Percentiles rank a stretch among this genome's conserved stretches.
Evolutionary conservation across 2,888 invertebrate species (phyloP).

Genomic region (Thymelicus lineola): DNA sequence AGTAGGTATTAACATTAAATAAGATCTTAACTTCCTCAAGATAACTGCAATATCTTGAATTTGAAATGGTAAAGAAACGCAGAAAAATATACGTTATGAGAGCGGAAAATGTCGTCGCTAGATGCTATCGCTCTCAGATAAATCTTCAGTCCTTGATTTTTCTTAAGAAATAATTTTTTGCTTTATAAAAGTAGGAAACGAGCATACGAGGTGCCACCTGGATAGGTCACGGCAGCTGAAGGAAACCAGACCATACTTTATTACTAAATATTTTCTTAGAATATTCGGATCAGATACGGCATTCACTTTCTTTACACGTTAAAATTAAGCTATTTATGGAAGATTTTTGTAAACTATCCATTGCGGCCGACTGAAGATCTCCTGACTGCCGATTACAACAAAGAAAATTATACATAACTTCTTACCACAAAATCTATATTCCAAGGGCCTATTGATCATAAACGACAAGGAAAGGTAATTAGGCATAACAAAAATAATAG

Average conservation of each 20-base stretch:
- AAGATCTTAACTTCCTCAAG: not conserved
- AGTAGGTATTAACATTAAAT: not conserved
- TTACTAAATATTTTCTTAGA: not conserved
- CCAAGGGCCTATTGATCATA: too few species aligned
- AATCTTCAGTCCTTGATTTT: conserved; percentile 12
- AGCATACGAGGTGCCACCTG: not conserved
- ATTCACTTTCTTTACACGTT: not conserved
- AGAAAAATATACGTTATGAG: conserved; percentile 8
- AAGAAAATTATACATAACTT: too few species aligned
- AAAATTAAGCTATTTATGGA: not conserved
- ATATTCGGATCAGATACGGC: too few species aligned
- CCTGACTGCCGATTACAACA: too few species aligned
- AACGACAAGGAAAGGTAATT: too few species aligned
- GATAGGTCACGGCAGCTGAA: too few species aligned
- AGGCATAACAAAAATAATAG: too few species aligned
- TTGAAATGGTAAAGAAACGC: conserved; percentile 5
- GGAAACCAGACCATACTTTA: not conserved
- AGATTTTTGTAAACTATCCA: too few species aligned
- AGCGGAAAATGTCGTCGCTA: conserved; percentile 13
- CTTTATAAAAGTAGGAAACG: not conserved
- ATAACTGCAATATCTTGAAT: conserved; percentile 10
- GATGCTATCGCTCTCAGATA: conserved; percentile 16
- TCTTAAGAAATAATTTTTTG: conserved; percentile 15
- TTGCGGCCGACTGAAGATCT: too few species aligned
- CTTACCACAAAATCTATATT: too few species aligned